Percentiles rank a stretch among this genome's conserved stretches.
Conservation (phyloP, 1,140 invertebrate genomes). For the Drosophila chauvacae region DNA sequence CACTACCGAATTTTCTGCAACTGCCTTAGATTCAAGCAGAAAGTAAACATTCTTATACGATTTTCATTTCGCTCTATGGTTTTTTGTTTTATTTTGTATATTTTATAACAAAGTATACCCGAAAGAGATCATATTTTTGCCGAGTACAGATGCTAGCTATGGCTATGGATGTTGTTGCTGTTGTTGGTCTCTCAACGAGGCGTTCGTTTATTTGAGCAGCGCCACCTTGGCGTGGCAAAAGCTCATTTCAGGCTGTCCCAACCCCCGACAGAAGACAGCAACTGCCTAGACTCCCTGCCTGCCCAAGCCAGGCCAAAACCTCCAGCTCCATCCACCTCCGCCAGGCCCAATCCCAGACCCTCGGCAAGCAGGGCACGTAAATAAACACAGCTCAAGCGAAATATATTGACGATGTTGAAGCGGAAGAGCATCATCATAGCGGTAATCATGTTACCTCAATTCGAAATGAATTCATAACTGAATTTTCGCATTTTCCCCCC, state of each 20-base stretch:
- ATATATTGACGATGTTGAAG: constrained; percentile 81
- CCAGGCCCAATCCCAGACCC: constrained; percentile 1
- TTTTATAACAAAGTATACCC: background rate
- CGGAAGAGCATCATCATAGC: constrained; percentile 83
- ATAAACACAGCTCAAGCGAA: constrained; percentile 81
- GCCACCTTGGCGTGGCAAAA: constrained; percentile 78
- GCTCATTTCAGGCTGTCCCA: constrained; percentile 61
- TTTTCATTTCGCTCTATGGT: background rate
- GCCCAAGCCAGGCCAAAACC: background rate
- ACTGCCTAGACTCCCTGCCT: no score
- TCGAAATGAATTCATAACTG: constrained; percentile 84
- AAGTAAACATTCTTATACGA: background rate
- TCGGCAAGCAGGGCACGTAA: constrained; percentile 58
- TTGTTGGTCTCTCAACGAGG: constrained; percentile 60
- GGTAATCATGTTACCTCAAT: constrained; percentile 84
- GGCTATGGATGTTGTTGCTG: constrained; percentile 6
- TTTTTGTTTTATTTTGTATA: background rate
- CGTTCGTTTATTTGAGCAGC: constrained; percentile 79
- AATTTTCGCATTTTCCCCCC: constrained; percentile 74
- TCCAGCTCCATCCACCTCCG: no score
- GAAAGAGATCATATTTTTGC: background rate
- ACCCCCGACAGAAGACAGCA: background rate
- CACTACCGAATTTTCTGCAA: no score
- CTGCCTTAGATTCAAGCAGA: background rate
- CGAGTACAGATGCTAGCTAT: constrained; percentile 9